Base-by-base conservation (phyloP, 1,140 invertebrate species). In the Oreohelix idahoensis region DNA sequence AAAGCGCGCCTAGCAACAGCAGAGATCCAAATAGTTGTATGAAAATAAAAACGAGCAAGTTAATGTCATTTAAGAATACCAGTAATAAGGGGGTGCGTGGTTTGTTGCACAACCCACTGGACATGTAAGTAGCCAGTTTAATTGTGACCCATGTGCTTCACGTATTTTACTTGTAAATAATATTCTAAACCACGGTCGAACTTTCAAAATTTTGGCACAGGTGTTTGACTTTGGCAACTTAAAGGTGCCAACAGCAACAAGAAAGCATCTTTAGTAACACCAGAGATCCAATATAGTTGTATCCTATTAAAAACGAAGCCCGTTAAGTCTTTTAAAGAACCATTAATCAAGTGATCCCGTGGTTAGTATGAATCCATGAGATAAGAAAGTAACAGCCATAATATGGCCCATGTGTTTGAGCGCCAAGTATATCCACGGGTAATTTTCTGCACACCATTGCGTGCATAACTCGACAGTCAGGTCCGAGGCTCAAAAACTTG, bases 361-460 rank as follows among this genome's bases (percentile, higher is more conserved):
- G 1, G 51, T 8, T 32, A 38, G 5, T 8, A 63, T 36, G 35
- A 36, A 32, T 5, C 76, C 76, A 49, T 79, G 58, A 17, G 58
- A 20, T 4, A 79, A 32, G 20, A 79, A 58, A 32, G 13, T 58
- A 20, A 10, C 76, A n/a, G 76, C n/a, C 51, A 79, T 17, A 20
- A 79, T 63, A 26, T 79, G 76, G 20, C 76, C 76, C 32, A 79
- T 79, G 38, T 79, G n/a, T 20, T 79, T 32, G 10, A 39, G 23
- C n/a, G 11, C 76, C 76, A 17, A 79, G 35, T 2, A 63, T 38
- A 51, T 79, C 76, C 2, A 63, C 76, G 29, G 35, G n/a, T n/a
- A 20, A 4, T 58, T 79, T 1, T 17, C 76, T 32, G 76, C 42
- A 2, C n/a, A 79, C 13, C 11, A 79, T 35, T 17, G 51, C 53